Percentiles rank a stretch among this genome's conserved stretches.
Conservation (phyloP, 2,113 vertebrate species). For the Psilopsiagon aurifrons region DNA sequence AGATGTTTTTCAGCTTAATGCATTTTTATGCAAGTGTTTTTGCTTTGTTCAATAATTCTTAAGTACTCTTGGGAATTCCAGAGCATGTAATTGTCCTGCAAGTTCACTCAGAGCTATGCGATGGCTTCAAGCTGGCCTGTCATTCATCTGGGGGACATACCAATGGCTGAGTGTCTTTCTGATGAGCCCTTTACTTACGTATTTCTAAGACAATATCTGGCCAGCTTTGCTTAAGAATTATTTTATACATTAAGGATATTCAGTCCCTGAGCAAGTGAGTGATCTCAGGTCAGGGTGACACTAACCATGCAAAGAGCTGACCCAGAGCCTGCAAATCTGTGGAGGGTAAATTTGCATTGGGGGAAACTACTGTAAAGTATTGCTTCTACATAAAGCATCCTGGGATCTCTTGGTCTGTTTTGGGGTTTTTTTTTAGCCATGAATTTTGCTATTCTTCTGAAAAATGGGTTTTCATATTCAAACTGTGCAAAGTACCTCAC, state of each 20-base stretch:
- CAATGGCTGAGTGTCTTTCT: not conserved
- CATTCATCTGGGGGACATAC: constrained; percentile 20
- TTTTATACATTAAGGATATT: not conserved
- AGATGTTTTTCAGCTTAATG: constrained; percentile 64
- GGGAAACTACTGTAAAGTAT: not conserved
- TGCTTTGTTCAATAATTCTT: constrained; percentile 65
- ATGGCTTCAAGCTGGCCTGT: constrained; percentile 35
- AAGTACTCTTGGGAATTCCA: constrained; percentile 32
- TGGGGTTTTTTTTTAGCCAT: not conserved
- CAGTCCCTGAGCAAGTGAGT: not conserved
- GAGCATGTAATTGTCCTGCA: constrained; percentile 56
- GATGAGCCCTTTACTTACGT: not conserved
- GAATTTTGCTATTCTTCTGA: not conserved
- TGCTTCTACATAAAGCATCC: not conserved
- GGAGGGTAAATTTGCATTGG: not conserved
- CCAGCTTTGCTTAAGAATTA: constrained; percentile 4
- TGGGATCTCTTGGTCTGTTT: not conserved
- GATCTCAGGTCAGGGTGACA: not conserved
- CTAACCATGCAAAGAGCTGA: not conserved
- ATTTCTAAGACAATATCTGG: not conserved
- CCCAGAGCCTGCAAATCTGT: not conserved
- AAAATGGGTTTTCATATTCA: not conserved
- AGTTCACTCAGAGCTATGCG: constrained; percentile 3
- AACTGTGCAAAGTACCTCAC: not conserved
- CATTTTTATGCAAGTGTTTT: constrained; percentile 61